Evolutionary conservation across 2,888 invertebrate species (phyloP), one percentile per base, ranked within the genome.

Genomic region (Odontocerum albicorne): DNA sequence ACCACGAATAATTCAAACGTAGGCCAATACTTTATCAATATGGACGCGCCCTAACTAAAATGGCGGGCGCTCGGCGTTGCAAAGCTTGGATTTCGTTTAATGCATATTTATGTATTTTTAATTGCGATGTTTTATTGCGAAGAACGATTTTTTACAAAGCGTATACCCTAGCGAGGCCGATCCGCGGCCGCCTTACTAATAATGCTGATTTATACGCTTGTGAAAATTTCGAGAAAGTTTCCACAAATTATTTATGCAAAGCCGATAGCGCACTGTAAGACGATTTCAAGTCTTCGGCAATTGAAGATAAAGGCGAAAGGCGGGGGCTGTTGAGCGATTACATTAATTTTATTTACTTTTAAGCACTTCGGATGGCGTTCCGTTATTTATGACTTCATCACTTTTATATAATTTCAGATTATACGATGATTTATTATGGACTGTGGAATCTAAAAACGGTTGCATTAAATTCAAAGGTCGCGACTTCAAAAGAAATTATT

Each of bases 31-130:
- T n/a, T n/a, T n/a, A n/a, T n/a, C n/a, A n/a, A n/a, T n/a, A n/a
- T n/a, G n/a, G n/a, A n/a, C n/a, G 4, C 27, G 27, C 35, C 12
- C 4, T 7, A 7, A 35, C 35, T 12, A 4, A 35, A 16, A 32
- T 22, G 22, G 38, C 15, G 20, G 38, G 36, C 39, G 13, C 22
- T 16, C 12, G 45, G 27, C 44, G 45, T 19, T 35, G 36, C 35
- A 21, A 31, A 40, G 43, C 50, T 13, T 13, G 45, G 46, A 51
- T 51, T 51, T 33, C 49, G 15, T 20, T 38, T 56, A 56, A 56
- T 56, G 49, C 50, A 45, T 56, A 56, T 56, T 56, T 56, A 56
- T 56, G 56, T 35, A 10, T 50, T 51, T 56, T 51, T 56, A 56
- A 56, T 56, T 56, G 50, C 56, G 31, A 50, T 56, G 45, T 56